phyloP scores from a whole-genome alignment of 2,797 vertebrate species.

The Lates japonicus region DNA sequence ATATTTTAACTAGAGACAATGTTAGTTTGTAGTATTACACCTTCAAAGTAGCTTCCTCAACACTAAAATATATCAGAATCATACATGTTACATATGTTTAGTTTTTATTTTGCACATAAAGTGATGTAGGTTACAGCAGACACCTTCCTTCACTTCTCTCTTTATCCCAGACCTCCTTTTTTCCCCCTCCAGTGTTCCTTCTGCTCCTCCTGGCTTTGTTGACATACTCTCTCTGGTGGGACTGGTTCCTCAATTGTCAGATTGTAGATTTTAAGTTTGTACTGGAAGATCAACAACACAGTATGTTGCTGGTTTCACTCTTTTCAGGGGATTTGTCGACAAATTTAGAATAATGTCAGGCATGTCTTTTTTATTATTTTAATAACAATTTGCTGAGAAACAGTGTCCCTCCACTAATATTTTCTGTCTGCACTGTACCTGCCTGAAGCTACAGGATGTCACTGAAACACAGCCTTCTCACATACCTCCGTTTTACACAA shows the following conservation, averaged over 20 bases:
- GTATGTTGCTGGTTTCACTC: not conserved
- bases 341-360: not conserved
- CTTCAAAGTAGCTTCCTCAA: not conserved
- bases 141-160: not conserved
- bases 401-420: too few relatives aligned
- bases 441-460: too few relatives aligned
- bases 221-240: not conserved
- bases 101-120: not conserved
- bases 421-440: not conserved
- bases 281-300: not conserved
- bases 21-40: too few relatives aligned
- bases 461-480: too few relatives aligned
- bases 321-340: not conserved
- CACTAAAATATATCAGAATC: not conserved
- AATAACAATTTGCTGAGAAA: too few relatives aligned
- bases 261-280: constrained; percentile 9
- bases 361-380: not conserved
- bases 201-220: constrained; percentile 9
- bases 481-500: not conserved
- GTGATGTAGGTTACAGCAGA: not conserved
- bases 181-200: not conserved
- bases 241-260: constrained; percentile 42
- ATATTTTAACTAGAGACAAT: not conserved
- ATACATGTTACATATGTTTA: not conserved
- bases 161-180: not conserved